A percentile compares a stretch with the other conserved stretches of the same genome.
phyloP scores from a whole-genome alignment of 2,113 vertebrate genomes.

The Lamprotornis superbus region DNA sequence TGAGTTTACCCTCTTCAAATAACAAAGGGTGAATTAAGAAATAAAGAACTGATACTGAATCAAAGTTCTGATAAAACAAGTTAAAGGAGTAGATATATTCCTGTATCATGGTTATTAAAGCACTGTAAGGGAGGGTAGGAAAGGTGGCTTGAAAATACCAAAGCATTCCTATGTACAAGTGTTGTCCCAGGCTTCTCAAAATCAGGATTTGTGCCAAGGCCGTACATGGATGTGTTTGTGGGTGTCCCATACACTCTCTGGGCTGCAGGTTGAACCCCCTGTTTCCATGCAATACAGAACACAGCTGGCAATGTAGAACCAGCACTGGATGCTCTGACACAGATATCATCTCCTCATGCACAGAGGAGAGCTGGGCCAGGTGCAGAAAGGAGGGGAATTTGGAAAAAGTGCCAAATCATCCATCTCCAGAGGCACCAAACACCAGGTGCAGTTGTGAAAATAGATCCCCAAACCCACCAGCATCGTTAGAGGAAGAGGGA shows the following conservation, averaged over 20 bases:
- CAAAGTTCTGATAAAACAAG: neutral
- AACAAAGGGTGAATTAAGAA: neutral
- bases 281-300: neutral
- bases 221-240: neutral
- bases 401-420: neutral
- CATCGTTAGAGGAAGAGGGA: neutral
- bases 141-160: neutral
- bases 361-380: neutral
- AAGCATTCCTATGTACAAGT: neutral
- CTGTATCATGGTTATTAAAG: neutral
- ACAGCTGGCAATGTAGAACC: neutral
- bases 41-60: neutral
- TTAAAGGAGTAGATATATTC: neutral
- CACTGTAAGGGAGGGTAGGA: neutral
- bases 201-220: neutral
- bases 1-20: neutral
- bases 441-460: slow-evolving; percentile 1
- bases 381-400: neutral
- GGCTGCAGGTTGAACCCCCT: neutral
- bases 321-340: neutral
- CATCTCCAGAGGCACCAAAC: neutral
- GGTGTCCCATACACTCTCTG: neutral
- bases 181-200: neutral
- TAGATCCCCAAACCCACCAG: neutral
- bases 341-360: neutral